Percentiles rank a stretch among this genome's conserved stretches.
Conservation (phyloP, 1,140 invertebrate species). For the Vanessa atalanta region DNA sequence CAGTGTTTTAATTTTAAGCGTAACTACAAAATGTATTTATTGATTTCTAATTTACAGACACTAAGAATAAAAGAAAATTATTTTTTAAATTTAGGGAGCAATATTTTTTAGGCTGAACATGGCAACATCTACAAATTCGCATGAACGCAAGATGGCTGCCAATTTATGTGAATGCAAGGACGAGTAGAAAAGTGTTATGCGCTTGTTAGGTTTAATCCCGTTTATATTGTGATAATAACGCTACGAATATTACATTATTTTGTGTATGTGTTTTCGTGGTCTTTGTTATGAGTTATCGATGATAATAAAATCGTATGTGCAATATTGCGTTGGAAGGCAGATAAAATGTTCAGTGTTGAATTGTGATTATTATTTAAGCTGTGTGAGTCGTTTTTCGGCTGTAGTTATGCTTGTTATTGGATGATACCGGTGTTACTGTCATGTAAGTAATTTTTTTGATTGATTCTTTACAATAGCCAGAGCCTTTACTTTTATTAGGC, state of each 20-base stretch:
- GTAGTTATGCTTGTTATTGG: conserved; percentile 74
- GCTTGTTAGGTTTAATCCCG: conserved; percentile 64
- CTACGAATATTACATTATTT: conserved; percentile 60
- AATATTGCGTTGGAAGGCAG: conserved; percentile 71
- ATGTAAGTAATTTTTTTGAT: conserved; percentile 60
- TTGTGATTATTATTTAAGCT: conserved; percentile 79
- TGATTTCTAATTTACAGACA: neutral
- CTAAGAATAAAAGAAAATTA: neutral
- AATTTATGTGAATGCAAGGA: conserved; percentile 78
- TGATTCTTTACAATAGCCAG: conserved; percentile 21
- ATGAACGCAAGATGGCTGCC: conserved; percentile 79
- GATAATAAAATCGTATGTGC: conserved; percentile 70
- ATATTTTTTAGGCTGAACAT: conserved; percentile 16
- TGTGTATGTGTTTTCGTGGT: conserved; percentile 73
- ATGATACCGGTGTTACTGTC: conserved; percentile 70
- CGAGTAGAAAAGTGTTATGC: conserved; percentile 73
- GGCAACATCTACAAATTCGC: conserved; percentile 61
- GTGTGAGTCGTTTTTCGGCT: conserved; percentile 68
- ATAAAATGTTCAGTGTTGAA: conserved; percentile 76
- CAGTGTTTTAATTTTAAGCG: too few species aligned
- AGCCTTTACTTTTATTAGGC: conserved; percentile 39
- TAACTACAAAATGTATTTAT: neutral
- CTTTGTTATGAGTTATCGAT: conserved; percentile 75
- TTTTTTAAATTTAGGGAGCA: neutral
- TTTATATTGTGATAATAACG: conserved; percentile 71